A percentile compares a stretch with the other conserved stretches of the same genome.
These are phyloP conservation scores for Eudyptes chrysolophus DNA, from an alignment of 2,113 vertebrate species.

Conservation along the genomic window DNA sequence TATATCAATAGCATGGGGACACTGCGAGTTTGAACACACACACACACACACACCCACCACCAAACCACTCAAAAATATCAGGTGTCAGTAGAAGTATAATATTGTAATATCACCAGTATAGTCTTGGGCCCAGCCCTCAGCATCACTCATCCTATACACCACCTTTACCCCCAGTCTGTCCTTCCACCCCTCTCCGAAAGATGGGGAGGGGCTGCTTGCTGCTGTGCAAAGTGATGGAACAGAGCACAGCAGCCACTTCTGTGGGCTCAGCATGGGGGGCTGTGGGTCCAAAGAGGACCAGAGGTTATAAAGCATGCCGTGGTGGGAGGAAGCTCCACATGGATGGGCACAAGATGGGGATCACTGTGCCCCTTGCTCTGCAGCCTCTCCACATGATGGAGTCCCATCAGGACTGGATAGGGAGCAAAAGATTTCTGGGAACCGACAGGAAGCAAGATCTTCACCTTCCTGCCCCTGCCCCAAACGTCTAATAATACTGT, in stretches of 20 bases:
- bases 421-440: background rate
- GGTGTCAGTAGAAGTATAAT: background rate
- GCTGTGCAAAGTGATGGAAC: background rate
- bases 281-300: background rate
- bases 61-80: background rate
- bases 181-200: background rate
- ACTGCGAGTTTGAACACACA: background rate
- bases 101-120: background rate
- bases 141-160: background rate
- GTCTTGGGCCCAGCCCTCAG: background rate
- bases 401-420: background rate
- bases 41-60: too few relatives aligned
- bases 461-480: background rate
- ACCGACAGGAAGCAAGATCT: background rate
- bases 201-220: background rate
- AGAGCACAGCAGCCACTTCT: background rate
- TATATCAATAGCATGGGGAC: background rate
- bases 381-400: background rate
- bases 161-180: background rate
- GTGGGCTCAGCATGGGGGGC: fast-evolving
- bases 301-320: background rate
- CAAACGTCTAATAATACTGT: background rate
- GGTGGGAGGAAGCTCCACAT: background rate
- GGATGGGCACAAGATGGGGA: background rate
- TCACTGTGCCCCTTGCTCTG: background rate